Base-by-base conservation (phyloP, 2,113 vertebrate species). In the Anas platyrhynchos region DNA sequence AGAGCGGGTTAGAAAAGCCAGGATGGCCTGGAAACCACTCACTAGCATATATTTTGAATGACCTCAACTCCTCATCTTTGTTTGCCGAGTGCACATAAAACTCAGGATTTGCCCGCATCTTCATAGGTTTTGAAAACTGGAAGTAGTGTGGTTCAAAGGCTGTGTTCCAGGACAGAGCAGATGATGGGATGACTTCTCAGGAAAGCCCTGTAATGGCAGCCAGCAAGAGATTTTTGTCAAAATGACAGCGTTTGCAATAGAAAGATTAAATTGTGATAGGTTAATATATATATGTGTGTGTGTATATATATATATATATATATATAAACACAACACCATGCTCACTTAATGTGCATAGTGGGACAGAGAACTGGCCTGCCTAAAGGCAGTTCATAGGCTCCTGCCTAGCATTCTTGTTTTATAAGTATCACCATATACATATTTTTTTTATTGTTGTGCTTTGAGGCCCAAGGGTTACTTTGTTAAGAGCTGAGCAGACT, bases 401-500 rank as follows among this genome's bases (percentile, higher is more conserved):
- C 34, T 50, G 20, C 20, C 7, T 4, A 81, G 3, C 56, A 52
- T 59, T 88, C 32, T 63, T 93, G 7, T 75, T 93, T 88, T 84
- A 38, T 77, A 86, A 82, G 65, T 56, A 76, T 23, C 56, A 23
- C 46, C 77, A 26, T 26, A 50, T 78, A 71, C 23, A 69, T 65
- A 72, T 74, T 74, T 74, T 10, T 43, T 94, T 95, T 88, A 92
- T 34, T 54, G 77, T 78, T 44, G 32, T 89, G 75, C 38, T 91
- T 84, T 82, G 86, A 91, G 83, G 55, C 36, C 67, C 29, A n/a
- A 73, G 66, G 13, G 61, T 72, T 90, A 88, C 86, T 96, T 94
- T 93, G 80, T 88, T 88, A 88, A 71, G 52, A 92, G 62, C 56
- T 91, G 69, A 88, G 65, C 83, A 96, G 86, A 91, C 94, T 59